These are phyloP conservation scores for Opisthocomus hoazin DNA, from an alignment of 2,113 vertebrate genomes.

Conservation along the genomic window DNA sequence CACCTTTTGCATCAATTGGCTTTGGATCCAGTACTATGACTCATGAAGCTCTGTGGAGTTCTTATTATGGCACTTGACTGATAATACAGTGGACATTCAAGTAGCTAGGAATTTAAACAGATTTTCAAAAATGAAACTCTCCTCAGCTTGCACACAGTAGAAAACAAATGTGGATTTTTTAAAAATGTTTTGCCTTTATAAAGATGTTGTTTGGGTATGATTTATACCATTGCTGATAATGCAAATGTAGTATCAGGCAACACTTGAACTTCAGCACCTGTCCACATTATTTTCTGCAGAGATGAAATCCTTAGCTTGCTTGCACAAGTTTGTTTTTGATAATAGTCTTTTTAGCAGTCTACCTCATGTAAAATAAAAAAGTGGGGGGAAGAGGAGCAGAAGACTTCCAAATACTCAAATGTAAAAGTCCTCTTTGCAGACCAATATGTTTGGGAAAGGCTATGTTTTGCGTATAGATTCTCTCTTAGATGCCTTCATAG, in stretches of 20 bases:
- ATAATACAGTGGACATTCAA: neutral
- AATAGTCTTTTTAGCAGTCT: neutral
- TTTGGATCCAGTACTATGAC: neutral
- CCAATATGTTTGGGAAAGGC: neutral
- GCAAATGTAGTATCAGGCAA: neutral
- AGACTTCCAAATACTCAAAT: neutral
- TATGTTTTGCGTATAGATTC: neutral
- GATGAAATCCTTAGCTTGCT: neutral
- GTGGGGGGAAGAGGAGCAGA: neutral
- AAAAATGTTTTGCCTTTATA: neutral
- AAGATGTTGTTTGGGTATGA: neutral
- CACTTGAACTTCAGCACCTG: neutral
- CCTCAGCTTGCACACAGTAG: neutral
- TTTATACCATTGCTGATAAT: neutral
- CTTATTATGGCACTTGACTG: neutral
- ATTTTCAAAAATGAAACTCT: neutral
- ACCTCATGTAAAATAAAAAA: neutral
- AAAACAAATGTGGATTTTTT: neutral
- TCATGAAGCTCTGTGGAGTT: neutral
- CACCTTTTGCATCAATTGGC: neutral
- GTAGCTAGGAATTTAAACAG: neutral
- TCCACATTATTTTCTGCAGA: neutral
- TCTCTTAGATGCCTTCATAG: neutral
- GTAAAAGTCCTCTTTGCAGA: neutral
- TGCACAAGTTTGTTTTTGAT: neutral